Base-by-base conservation (phyloP, 2,113 vertebrate genomes). In the Burhinus bistriatus region DNA sequence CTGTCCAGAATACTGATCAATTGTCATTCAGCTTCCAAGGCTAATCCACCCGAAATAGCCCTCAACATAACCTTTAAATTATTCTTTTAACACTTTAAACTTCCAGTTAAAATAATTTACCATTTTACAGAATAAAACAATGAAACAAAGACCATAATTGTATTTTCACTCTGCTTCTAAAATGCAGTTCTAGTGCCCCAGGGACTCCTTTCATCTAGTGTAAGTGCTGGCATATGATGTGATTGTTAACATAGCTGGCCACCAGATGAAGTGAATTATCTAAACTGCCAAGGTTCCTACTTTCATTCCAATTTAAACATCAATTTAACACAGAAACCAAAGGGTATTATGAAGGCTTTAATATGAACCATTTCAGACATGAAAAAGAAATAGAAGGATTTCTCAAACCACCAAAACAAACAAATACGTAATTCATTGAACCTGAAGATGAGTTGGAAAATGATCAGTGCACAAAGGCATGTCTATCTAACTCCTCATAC, bases 251-350 rank as follows among this genome's bases (percentile, higher is more conserved):
- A 98, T 98, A 98, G 98, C 98, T 98, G 98, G 98, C 97, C 98
- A 98, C 97, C 98, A 99, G 98, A 98, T 98, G 98, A 98, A 98
- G 97, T 92, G 97, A 98, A 98, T 98, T 98, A 98, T 98, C 98
- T 97, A 92, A 97, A 98, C 98, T 98, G 98, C 98, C 97, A 98
- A 96, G 97, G 96, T 97, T 98, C 97, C 94, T 97, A 97, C 97
- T 98, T 98, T 98, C 97, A 97, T 97, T 98, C 98, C 97, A 98
- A 98, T 98, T 98, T 98, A 98, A 98, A 98, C 97, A 98, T 96
- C 98, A 97, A 91, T 98, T 98, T 98, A 98, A 98, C 96, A 98
- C 95, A 98, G 95, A 98, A 98, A 98, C 97, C 97, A 97, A 98
- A 97, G 96, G 94, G 97, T 97, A 98, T 98, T 98, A 98, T 95